A percentile compares a stretch with the other conserved stretches of the same genome.
These are phyloP conservation scores for Pteria penguin DNA, from an alignment of 2,888 invertebrate genomes.

Conservation along the genomic window DNA sequence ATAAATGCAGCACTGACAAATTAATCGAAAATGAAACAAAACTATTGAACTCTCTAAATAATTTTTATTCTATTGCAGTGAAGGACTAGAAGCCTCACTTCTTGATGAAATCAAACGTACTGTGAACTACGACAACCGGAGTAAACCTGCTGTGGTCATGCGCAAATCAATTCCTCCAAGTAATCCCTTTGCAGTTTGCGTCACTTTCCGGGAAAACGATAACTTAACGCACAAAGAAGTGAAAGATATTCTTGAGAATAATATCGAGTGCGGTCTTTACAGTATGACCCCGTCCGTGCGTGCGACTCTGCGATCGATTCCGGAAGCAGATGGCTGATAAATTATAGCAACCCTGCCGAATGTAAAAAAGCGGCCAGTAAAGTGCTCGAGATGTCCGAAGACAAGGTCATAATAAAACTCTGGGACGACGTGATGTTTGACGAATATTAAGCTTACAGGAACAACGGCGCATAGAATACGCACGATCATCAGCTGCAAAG, in stretches of 20 bases:
- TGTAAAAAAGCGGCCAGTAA: slow-evolving; percentile 3
- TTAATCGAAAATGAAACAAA: no score
- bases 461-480: not conserved
- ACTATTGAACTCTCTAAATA: no score
- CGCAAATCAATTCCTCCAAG: slow-evolving; percentile 9
- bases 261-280: slow-evolving; percentile 20
- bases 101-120: slow-evolving; percentile 30
- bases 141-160: slow-evolving; percentile 33
- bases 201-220: slow-evolving; percentile 32
- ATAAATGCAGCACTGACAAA: no score
- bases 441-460: slow-evolving; percentile 32
- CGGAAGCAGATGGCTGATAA: slow-evolving; percentile 31
- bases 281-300: slow-evolving; percentile 34
- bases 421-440: slow-evolving; percentile 19
- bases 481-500: not conserved
- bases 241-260: slow-evolving; percentile 2
- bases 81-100: slow-evolving; percentile 29
- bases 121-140: slow-evolving; percentile 21
- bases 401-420: slow-evolving; percentile 22
- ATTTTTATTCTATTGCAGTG: no score
- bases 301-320: not conserved
- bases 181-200: slow-evolving; percentile 27
- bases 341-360: slow-evolving; percentile 10
- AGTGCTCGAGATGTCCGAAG: slow-evolving; percentile 23
- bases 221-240: slow-evolving; percentile 15